phyloP scores from a whole-genome alignment of 2,113 vertebrate genomes.

The Pedetes capensis region DNA sequence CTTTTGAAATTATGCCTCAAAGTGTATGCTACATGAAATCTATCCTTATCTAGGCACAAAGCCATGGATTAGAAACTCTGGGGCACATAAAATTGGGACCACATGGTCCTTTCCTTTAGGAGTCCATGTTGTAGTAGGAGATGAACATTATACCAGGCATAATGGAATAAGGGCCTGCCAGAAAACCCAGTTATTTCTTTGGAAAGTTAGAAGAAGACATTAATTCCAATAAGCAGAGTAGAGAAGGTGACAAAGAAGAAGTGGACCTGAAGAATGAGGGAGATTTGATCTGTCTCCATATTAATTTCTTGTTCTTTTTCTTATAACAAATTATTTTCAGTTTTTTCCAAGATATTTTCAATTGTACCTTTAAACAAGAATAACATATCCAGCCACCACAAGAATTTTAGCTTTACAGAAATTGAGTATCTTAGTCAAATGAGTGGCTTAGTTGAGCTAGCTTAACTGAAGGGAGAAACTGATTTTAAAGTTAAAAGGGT shows the following conservation, averaged over 20 bases:
- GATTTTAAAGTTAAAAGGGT: background rate
- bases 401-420: background rate
- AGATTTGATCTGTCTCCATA: background rate
- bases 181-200: background rate
- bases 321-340: background rate
- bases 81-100: background rate
- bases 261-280: background rate
- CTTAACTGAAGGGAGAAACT: background rate
- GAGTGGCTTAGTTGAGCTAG: too few species aligned
- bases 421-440: background rate
- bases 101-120: background rate
- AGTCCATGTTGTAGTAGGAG: background rate
- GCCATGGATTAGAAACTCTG: background rate
- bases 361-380: background rate
- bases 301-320: background rate
- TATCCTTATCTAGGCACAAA: background rate
- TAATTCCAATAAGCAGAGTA: background rate
- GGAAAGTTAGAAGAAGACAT: background rate
- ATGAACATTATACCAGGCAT: too few species aligned
- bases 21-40: background rate
- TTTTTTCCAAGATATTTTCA: slow-evolving; percentile 6
- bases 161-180: background rate
- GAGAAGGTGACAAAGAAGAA: background rate
- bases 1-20: slow-evolving; percentile 17
- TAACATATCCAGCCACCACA: background rate